Evolutionary conservation across 2,888 invertebrate genomes (phyloP).

Genomic region (Diadegma fenestrale): DNA sequence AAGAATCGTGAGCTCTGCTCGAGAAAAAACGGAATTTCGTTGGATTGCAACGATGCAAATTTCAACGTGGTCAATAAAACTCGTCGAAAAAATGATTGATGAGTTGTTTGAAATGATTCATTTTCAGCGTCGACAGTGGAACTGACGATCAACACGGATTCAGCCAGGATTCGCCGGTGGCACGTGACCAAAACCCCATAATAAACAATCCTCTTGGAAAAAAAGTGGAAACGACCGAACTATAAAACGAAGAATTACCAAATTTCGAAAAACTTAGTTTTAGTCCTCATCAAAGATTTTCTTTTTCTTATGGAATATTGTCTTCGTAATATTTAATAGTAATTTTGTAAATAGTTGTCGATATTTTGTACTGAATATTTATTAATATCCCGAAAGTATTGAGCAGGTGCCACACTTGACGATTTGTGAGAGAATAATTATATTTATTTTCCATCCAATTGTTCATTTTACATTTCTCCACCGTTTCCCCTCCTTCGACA

Average conservation of each 20-base stretch:
- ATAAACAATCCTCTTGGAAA: constrained; percentile 82
- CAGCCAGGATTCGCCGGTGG: constrained; percentile 76
- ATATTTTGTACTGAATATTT: constrained; percentile 65
- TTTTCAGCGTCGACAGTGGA: constrained; percentile 78
- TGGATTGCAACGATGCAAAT: too few species aligned
- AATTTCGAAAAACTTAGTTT: neutral
- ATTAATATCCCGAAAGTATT: constrained; percentile 59
- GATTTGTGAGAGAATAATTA: constrained; percentile 54
- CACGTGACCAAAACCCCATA: constrained; percentile 77
- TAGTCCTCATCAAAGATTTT: constrained; percentile 32
- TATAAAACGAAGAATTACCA: constrained; percentile 64
- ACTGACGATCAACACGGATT: constrained; percentile 83
- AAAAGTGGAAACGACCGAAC: constrained; percentile 82
- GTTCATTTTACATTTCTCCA: constrained; percentile 23
- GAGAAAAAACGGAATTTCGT: too few species aligned
- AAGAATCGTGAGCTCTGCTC: too few species aligned
- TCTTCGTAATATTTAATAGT: constrained; percentile 23
- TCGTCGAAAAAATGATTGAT: neutral
- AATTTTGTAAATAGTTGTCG: constrained; percentile 65
- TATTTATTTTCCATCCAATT: constrained; percentile 64
- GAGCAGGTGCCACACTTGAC: constrained; percentile 51
- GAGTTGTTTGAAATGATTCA: neutral
- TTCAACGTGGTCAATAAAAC: neutral
- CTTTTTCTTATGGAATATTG: constrained; percentile 4
- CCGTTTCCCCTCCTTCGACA: neutral